Percentiles rank a stretch among this genome's conserved stretches.
These are phyloP conservation scores for Bujurquina vittata DNA, from an alignment of 2,113 vertebrate genomes.

Conservation along the genomic window DNA sequence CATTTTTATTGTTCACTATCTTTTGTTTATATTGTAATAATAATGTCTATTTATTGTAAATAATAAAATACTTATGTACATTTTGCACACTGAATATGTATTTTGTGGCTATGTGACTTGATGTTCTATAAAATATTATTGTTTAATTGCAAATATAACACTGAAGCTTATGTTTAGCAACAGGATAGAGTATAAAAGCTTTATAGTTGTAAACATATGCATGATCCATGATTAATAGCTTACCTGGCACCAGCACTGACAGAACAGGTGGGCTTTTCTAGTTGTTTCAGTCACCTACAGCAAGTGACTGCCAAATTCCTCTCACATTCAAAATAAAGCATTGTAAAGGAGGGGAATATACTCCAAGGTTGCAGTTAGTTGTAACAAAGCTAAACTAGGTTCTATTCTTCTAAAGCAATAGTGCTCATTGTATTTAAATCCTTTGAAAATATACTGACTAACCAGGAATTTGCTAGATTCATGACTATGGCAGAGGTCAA, in stretches of 20 bases:
- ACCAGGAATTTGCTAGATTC: constrained; percentile 52
- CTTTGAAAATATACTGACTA: constrained; percentile 61
- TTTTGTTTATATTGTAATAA: constrained; percentile 52
- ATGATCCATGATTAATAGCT: neutral
- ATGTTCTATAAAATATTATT: neutral
- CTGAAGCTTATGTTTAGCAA: neutral
- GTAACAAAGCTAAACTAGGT: constrained; percentile 44
- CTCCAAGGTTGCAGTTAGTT: constrained; percentile 31
- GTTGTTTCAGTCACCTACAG: constrained; percentile 27
- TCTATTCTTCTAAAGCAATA: constrained; percentile 46
- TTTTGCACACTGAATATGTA: constrained; percentile 47
- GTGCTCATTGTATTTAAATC: constrained; percentile 59
- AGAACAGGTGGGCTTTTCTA: constrained; percentile 41
- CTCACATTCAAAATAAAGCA: constrained; percentile 17
- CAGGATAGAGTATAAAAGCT: neutral
- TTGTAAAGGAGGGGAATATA: constrained; percentile 19
- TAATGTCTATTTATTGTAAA: constrained; percentile 82
- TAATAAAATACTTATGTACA: constrained; percentile 79
- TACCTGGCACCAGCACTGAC: neutral
- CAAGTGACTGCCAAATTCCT: constrained; percentile 20
- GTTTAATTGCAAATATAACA: neutral
- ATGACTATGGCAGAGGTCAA: constrained; percentile 15
- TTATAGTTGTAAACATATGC: too few relatives aligned
- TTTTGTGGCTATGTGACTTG: neutral
- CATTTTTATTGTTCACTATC: constrained; percentile 63